Evolutionary conservation across 2,113 vertebrate species (phyloP), one percentile per base, ranked within the genome.

Genomic region (Grammomys surdaster): DNA sequence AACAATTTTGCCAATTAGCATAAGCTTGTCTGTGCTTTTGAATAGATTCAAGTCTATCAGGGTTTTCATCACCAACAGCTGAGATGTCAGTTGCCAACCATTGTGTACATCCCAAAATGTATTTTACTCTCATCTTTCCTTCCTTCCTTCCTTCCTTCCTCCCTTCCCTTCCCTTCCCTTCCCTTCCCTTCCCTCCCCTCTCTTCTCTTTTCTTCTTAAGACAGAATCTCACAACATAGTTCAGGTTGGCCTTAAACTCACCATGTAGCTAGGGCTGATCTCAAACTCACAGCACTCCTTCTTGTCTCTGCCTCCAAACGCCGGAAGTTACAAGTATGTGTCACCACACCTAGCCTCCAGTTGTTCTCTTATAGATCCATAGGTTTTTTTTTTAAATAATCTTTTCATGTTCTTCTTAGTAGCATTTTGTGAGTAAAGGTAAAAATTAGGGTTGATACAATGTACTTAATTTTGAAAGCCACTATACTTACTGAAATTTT

Each of bases 381-480:
- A 73, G 7, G n/a, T 36, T 93, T 93, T 89, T 36, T 36, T 58
- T 58, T 58, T 58, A 56, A 95, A n/a, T 24, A 43, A 63, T 17
- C 7, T 60, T 78, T 80, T 73, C 43, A 63, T 70, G 89, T 80
- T 69, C 36, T 89, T 89, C 36, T 76, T 87, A 75, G 56, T 58
- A 87, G 17, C 60, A 56, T 88, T 94, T 88, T 72, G 69, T 88
- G 7, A 91, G 14, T 60, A 28, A 36, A 63, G 17, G 10, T 91
- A 63, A 91, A 46, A 86, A 5, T 88, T 33, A 31, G 14, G 76
- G 13, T 94, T 84, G 11, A 58, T 67, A 36, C 56, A 77, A 70
- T 90, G 19, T 89, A 31, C 90, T 89, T 86, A 86, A 54, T 20
- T 54, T 54, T 63, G 80, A 89, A 91, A 72, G 46, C 10, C 60